Conservation (phyloP, 2,888 invertebrate genomes). For the Nycteola revayana region DNA sequence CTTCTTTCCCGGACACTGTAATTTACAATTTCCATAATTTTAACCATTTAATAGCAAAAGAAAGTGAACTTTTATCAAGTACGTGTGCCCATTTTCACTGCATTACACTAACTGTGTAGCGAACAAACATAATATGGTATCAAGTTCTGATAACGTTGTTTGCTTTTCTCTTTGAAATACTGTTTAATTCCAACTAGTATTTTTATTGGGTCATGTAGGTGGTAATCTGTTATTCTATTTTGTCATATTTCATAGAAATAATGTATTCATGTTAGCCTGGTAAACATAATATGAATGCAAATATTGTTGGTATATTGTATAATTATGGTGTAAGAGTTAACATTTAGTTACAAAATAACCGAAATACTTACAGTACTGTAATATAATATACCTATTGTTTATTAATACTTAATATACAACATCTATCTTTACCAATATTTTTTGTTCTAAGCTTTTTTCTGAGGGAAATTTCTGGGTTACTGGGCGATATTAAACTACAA, state of each 20-base stretch:
- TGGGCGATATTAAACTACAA: too few species aligned
- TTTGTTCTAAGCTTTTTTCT: too few species aligned
- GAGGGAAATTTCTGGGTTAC: too few species aligned
- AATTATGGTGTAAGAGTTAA: too few species aligned
- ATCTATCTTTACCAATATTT: too few species aligned
- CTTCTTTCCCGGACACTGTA: conserved; percentile 80
- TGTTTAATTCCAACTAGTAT: conserved; percentile 34
- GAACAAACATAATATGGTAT: conserved; percentile 40
- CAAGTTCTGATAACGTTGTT: conserved; percentile 65
- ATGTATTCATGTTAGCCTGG: conserved; percentile 1
- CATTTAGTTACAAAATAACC: too few species aligned
- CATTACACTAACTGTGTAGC: conserved; percentile 37
- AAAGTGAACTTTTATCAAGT: not conserved
- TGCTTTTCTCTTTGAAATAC: conserved; percentile 57
- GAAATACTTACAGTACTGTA: too few species aligned
- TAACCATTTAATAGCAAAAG: conserved; percentile 1
- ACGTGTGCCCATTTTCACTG: conserved; percentile 14
- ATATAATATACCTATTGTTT: too few species aligned
- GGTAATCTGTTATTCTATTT: conserved; percentile 13
- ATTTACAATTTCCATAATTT: conserved; percentile 47
- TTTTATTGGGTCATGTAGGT: conserved; percentile 39
- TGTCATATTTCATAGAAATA: conserved; percentile 11
- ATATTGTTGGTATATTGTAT: too few species aligned
- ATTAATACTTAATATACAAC: too few species aligned
- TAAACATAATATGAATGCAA: too few species aligned